These are phyloP conservation scores for Furcula furcula DNA, from an alignment of 2,888 invertebrate species.

Conservation along the genomic window DNA sequence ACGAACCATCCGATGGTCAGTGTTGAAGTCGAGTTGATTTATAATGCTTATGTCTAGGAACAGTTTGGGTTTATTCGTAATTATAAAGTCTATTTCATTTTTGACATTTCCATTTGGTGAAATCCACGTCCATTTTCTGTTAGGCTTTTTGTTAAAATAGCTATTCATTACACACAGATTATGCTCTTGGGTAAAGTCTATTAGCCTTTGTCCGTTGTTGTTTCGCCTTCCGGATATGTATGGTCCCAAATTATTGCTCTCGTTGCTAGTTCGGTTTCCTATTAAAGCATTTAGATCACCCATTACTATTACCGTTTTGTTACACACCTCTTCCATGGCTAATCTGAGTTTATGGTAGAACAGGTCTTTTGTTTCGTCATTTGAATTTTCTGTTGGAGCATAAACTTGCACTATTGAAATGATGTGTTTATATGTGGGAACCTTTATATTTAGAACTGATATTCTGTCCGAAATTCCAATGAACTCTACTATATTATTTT, in stretches of 20 bases:
- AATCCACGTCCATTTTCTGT: background rate
- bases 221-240: background rate
- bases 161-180: background rate
- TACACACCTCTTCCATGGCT: background rate
- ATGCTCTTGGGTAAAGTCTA: background rate
- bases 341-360: background rate
- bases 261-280: background rate
- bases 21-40: conserved; percentile 1
- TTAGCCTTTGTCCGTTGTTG: background rate
- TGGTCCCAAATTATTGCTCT: too few species aligned
- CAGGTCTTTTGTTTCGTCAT: background rate
- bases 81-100: conserved; percentile 1
- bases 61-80: conserved; percentile 1
- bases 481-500: background rate
- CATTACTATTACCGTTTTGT: background rate
- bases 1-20: conserved; percentile 1
- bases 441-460: background rate
- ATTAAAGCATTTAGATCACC: background rate
- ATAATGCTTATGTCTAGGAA: background rate
- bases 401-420: background rate
- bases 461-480: background rate
- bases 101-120: background rate
- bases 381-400: background rate
- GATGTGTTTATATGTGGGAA: background rate
- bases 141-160: background rate